A percentile compares a stretch with the other conserved stretches of the same genome.
Conservation (phyloP, 2,113 vertebrate genomes). For the Salvelinus alpinus region DNA sequence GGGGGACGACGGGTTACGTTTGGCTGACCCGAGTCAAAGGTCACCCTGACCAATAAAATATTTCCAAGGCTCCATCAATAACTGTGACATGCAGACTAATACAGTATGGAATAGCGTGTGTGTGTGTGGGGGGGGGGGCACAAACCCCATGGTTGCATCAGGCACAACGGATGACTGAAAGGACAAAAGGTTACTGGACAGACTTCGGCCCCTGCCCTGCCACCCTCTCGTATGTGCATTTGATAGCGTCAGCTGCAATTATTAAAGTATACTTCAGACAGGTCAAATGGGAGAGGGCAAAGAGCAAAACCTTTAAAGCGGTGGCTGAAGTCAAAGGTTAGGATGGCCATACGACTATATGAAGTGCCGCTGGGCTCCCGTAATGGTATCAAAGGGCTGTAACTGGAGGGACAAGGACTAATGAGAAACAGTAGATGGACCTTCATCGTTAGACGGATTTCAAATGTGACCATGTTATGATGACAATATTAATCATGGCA, state of each 20-base stretch:
- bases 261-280: conserved; percentile 79
- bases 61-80: conserved; percentile 73
- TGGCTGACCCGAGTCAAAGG: conserved; percentile 72
- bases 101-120: conserved; percentile 67
- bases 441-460: conserved; percentile 7
- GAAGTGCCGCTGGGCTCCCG: conserved; percentile 27
- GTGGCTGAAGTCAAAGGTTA: conserved; percentile 77
- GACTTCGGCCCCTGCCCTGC: conserved; percentile 54
- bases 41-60: conserved; percentile 76
- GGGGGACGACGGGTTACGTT: conserved; percentile 58
- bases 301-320: conserved; percentile 74
- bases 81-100: conserved; percentile 71
- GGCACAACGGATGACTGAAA: conserved; percentile 58
- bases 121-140: conserved; percentile 10
- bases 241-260: conserved; percentile 73
- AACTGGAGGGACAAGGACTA: conserved; percentile 32
- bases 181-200: conserved; percentile 76
- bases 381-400: conserved; percentile 57
- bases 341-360: conserved; percentile 58
- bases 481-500: conserved; percentile 25
- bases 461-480: conserved; percentile 14
- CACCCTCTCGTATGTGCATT: conserved; percentile 68
- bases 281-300: conserved; percentile 77
- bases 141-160: conserved; percentile 38
- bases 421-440: neutral